Evolutionary conservation across 2,888 invertebrate species (phyloP), one percentile per base, ranked within the genome.

Genomic region (Trissoscelio sp.): DNA sequence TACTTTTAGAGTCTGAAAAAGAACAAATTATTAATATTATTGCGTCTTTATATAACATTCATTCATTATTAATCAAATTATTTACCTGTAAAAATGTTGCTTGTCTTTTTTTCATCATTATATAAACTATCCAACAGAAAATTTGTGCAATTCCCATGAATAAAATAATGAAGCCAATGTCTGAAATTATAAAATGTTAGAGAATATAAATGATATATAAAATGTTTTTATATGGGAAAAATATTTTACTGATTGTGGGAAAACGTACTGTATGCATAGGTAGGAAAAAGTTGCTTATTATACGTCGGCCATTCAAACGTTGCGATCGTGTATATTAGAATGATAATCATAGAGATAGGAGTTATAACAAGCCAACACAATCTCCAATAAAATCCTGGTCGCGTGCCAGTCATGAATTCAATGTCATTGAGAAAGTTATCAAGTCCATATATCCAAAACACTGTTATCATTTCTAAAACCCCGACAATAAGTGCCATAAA

Each of bases 291-390:
- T 7, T 67, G 9, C 5, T 60, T 0, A 5, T 16, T 34, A 34
- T 75, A 75, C 6, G 18, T 75, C 12, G 75, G 75, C 67, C 58
- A 96, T 0, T 85, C 78, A 16, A 75, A 75, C 11, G 58, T 75
- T 9, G n/a, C 88, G 24, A 96, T 91, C 3, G 95, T 95, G 88
- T 96, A 96, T 4, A 95, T 86, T 85, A 96, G 93, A 62, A 97
- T 96, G 0, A 93, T 88, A 1, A 94, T 92, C 93, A 97, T 94
- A 79, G 96, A 92, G 0, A 93, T 86, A 0, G 97, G 97, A 1
- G 96, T 96, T 46, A 96, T 89, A 7, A 96, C 48, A 0, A 94
- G 93, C 97, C 97, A 97, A 83, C 96, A 96, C 28, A 95, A 84
- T 79, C 96, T 93, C 97, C 97, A 97, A 89, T 96, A 97, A 34